Percentiles rank a stretch among this genome's conserved stretches.
Evolutionary conservation across 2,113 vertebrate genomes (phyloP).

Genomic region (Gavia stellata): DNA sequence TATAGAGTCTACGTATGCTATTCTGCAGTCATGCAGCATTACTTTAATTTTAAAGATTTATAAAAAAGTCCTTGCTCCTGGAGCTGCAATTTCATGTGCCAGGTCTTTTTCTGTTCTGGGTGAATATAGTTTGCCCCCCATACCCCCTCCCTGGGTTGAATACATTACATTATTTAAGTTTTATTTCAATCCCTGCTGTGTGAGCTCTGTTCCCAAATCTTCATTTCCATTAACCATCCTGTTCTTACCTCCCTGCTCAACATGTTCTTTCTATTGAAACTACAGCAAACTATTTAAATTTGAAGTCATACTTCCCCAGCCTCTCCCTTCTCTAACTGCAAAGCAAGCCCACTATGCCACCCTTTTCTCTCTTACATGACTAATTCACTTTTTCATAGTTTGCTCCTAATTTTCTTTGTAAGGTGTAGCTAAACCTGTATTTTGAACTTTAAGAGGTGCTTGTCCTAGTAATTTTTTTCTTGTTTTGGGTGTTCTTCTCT

Average conservation of each 20-base stretch:
- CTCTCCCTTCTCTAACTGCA: not conserved
- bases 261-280: not conserved
- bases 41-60: not conserved
- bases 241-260: not conserved
- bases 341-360: not conserved
- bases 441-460: not conserved
- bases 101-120: not conserved
- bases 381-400: not conserved
- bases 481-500: not conserved
- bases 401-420: not conserved
- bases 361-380: not conserved
- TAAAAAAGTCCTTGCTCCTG: not conserved
- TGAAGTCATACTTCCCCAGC: not conserved
- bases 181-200: not conserved
- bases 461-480: not conserved
- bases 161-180: not conserved
- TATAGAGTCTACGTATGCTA: not conserved
- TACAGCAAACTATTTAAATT: not conserved
- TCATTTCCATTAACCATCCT: not conserved
- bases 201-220: not conserved
- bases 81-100: accelerated
- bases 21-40: not conserved
- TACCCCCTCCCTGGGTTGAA: not conserved
- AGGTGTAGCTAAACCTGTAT: not conserved
- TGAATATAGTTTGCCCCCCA: not conserved